A percentile compares a stretch with the other conserved stretches of the same genome.
phyloP scores from a whole-genome alignment of 2,888 invertebrate species.

The Microplitis deprimator region DNA sequence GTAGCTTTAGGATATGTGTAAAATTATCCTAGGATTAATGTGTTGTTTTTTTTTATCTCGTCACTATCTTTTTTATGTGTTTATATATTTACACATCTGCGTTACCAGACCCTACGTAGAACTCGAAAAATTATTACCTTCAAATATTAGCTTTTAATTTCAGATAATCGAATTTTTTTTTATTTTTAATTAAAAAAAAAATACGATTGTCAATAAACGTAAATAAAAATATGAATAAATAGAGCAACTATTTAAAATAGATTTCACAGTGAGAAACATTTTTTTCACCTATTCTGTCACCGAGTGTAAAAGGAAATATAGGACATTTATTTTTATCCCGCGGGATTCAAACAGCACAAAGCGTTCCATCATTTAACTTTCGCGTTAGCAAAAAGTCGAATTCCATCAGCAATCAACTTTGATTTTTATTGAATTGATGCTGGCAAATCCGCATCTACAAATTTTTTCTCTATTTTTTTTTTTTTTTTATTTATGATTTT shows the following conservation, averaged over 20 bases:
- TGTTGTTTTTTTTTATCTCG: no score
- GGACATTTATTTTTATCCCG: slow-evolving; percentile 3
- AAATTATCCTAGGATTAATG: not conserved
- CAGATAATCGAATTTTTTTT: not conserved
- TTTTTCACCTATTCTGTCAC: not conserved
- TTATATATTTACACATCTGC: not conserved
- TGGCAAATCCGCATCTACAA: not conserved
- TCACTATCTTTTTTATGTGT: not conserved
- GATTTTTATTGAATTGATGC: not conserved
- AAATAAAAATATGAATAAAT: no score
- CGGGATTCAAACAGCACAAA: not conserved
- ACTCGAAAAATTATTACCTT: not conserved
- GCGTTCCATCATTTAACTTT: not conserved
- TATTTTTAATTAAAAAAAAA: not conserved
- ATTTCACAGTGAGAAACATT: not conserved
- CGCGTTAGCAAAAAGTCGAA: not conserved
- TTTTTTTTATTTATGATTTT: not conserved
- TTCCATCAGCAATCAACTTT: not conserved
- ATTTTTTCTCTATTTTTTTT: not conserved
- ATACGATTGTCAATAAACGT: not conserved
- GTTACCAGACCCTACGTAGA: not conserved
- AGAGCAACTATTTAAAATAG: no score
- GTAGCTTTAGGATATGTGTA: slow-evolving; percentile 13
- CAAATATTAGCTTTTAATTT: not conserved
- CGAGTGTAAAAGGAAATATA: not conserved